Evolutionary conservation across 1,140 invertebrate species (phyloP).

Genomic region (Gonatopus flavifemur): DNA sequence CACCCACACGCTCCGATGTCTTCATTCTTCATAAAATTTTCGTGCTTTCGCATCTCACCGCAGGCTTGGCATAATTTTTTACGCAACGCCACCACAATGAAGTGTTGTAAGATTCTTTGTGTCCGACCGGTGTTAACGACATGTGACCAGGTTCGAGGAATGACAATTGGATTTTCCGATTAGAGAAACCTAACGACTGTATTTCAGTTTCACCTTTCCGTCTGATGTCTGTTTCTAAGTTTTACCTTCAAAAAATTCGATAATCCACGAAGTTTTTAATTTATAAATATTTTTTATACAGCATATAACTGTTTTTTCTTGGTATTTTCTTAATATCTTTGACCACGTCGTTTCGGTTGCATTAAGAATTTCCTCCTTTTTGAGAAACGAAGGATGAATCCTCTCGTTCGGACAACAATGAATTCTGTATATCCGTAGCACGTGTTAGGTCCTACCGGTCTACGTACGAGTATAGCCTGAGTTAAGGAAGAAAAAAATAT

Average conservation of each 20-base stretch:
- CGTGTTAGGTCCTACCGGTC: conserved; percentile 4
- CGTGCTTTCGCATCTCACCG: conserved; percentile 25
- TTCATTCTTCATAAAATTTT: conserved; percentile 18
- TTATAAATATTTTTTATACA: no score
- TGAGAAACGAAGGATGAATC: not conserved
- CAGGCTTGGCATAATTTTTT: conserved; percentile 30
- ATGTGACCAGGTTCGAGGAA: no score
- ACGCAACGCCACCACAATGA: conserved; percentile 11
- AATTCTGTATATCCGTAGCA: conserved; percentile 21
- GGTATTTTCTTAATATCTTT: not conserved
- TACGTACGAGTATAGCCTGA: not conserved
- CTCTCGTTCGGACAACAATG: no score
- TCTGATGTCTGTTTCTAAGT: no score
- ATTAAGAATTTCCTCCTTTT: not conserved
- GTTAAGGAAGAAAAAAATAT: conserved; percentile 6
- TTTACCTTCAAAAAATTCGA: no score
- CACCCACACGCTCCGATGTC: conserved; percentile 29
- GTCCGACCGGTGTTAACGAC: not conserved
- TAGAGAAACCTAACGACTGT: conserved; percentile 13
- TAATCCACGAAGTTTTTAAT: no score
- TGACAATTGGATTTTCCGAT: no score
- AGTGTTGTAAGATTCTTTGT: conserved; percentile 4
- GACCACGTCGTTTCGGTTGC: not conserved
- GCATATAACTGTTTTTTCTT: conserved; percentile 9
- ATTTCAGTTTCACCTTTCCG: conserved; percentile 8